phyloP scores from a whole-genome alignment of 2,797 vertebrate genomes.

The Protosalanx chinensis region DNA sequence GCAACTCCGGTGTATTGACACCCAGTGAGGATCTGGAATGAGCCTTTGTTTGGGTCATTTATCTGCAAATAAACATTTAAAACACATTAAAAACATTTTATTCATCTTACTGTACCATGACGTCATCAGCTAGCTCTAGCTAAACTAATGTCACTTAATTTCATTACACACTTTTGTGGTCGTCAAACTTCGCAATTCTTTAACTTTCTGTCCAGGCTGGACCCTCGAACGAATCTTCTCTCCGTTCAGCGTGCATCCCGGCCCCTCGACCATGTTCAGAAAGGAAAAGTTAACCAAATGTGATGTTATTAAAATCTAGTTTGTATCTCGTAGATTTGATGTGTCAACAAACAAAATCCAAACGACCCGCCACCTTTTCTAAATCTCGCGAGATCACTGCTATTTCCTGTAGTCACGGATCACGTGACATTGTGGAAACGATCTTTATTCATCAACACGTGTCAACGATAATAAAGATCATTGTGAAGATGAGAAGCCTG shows the following conservation, averaged over 20 bases:
- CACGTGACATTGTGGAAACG: too few relatives aligned
- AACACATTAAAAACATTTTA: too few relatives aligned
- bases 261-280: constrained; percentile 87
- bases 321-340: background rate
- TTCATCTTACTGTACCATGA: background rate
- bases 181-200: constrained; percentile 44
- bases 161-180: constrained; percentile 9
- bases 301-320: background rate
- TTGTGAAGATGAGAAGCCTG: too few relatives aligned
- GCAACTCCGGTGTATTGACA: constrained; percentile 76
- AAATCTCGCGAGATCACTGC: background rate
- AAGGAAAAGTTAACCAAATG: background rate
- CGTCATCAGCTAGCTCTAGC: background rate
- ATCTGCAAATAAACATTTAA: background rate
- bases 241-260: constrained; percentile 80
- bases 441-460: too few relatives aligned
- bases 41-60: constrained; percentile 1
- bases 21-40: constrained; percentile 54
- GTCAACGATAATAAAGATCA: too few relatives aligned
- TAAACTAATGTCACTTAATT: background rate
- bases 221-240: constrained; percentile 80
- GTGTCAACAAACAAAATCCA: background rate
- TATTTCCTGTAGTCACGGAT: too few relatives aligned
- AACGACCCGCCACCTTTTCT: background rate
- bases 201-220: constrained; percentile 74